Evolutionary conservation across 2,113 vertebrate species (phyloP), one percentile per base, ranked within the genome.

Genomic region (Rhinopomastus cyanomelas): DNA sequence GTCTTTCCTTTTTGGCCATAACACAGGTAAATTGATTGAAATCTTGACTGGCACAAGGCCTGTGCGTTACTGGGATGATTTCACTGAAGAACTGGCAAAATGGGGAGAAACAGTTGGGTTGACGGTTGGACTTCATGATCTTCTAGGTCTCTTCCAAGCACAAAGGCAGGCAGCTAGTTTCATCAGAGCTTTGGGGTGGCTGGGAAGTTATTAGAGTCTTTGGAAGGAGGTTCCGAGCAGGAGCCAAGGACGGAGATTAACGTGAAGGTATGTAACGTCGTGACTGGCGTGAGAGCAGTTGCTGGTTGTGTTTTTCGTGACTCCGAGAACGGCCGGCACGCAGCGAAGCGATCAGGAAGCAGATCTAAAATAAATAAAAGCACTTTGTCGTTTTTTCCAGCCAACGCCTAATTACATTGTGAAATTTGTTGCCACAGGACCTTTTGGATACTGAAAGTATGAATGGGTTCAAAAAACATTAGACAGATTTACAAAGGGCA

Each of bases 341-440:
- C 55, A 78, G 52, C 3, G n/a, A 65, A 92, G 51, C 22, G 14
- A 95, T 92, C 94, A 90, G 95, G 94, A 96, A 96, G 90, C 84
- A 95, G 91, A 96, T 92, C 92, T 95, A 93, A 94, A 95, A 93
- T 95, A 96, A 95, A 96, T 95, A 92, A 75, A 84, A 95, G 81
- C 62, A 61, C 89, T 94, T 96, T 93, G 91, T 88, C 88, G 87
- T 93, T 94, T 93, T 94, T 92, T 95, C 94, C 81, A 90, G 91
- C 91, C 94, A 90, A 96, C 84, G 87, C 92, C 94, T 94, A 68
- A 90, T 93, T 88, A 79, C 49, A 81, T 95, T 93, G 91, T 96
- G 95, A 95, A 96, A 96, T 90, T 84, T 93, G 91, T 93, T 95
- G 95, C 94, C 94, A 95, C 94, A 87, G 91, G 95, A 96, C 95